Evolutionary conservation across 2,888 invertebrate genomes (phyloP), one percentile per base, ranked within the genome.

Genomic region (Digitonthophagus gazella): DNA sequence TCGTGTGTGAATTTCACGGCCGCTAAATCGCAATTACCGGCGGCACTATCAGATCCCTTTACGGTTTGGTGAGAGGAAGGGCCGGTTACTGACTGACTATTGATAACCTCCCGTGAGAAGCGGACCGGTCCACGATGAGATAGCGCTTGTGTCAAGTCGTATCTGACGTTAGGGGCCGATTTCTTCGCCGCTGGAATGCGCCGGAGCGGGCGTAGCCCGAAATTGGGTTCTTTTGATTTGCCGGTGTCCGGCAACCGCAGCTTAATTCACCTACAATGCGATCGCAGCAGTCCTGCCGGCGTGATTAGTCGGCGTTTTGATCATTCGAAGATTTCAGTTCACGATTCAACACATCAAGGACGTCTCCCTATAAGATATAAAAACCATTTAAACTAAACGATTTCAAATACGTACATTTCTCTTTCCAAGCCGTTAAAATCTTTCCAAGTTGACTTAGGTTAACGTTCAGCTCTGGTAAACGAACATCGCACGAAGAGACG

Each of bases 401-500:
- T 44, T 44, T 44, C 28, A 44, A 44, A 11, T 44, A 44, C 6
- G 28, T 8, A 44, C 28, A 44, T 44, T 44, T 44, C 11, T 44
- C 8, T 44, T 2, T 44, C 3, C 28, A 44, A 44, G 28, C 28
- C 28, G 28, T 44, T 44, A 44, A 44, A 44, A 8, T 11, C 8
- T 44, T 44, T 44, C 28, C 11, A 8, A 44, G 28, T 44, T 3
- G 28, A 44, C 8, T 44, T 44, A 44, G 28, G 28, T 44, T 44
- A n/a, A n/a, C 28, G 3, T 44, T 44, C 11, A 44, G 8, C 28
- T 8, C 8, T 6, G 11, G 28, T 8, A 44, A 44, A 44, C 28
- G 3, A 44, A 44, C 8, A 44, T 44, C 8, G 11, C 28, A 44
- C 22, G 22, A 22, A 3, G 22, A 76, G 74, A 74, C 74, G 61